Evolutionary conservation across 1,140 invertebrate species (phyloP), one percentile per base, ranked within the genome.

Genomic region (Conus betulinus): DNA sequence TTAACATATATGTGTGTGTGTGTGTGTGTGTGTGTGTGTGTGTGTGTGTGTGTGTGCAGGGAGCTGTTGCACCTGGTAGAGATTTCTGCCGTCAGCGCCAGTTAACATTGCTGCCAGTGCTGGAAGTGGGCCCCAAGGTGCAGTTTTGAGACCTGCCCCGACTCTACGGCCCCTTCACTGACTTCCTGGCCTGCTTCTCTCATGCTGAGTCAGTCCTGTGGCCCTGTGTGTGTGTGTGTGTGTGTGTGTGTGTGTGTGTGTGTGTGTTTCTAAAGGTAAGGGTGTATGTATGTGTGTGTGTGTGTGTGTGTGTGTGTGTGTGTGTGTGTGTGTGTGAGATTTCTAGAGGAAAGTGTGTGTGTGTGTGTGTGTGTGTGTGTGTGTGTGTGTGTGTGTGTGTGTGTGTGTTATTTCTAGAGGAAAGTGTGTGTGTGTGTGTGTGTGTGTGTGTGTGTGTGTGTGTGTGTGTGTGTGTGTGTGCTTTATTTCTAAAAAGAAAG

Each of bases 121-220:
- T 97, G 82, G 97, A 97, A 90, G 96, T 97, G 13, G 96, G 96
- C 88, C 96, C 95, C 27, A 96, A 95, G 84, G 95, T 96, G 1
- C 94, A 95, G 78, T 96, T 95, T 91, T 96, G 96, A 89, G 96
- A 96, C 90, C 89, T 97, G n/a, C 90, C 95, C 15, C 95, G 96
- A 87, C 96, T 97, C 94, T 97, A 96, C 95, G 94, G 96, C 57
- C 93, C 95, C 57, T 96, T 97, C 88, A 96, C 96, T 93, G 96
- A 96, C 91, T 94, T 96, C 53, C 88, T 96, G 55, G 93, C 95
- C 3, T 95, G 94, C 89, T 96, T 96, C 91, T 93, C 94, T 67
- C 94, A 95, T 84, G 89, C 96, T 76, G 96, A 95, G 95, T 96
- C 5, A 57, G n/a, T 39, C 39, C 39, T 23, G 60, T 67, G 20